phyloP scores from a whole-genome alignment of 1,140 invertebrate genomes.

The Colletes gigas region DNA sequence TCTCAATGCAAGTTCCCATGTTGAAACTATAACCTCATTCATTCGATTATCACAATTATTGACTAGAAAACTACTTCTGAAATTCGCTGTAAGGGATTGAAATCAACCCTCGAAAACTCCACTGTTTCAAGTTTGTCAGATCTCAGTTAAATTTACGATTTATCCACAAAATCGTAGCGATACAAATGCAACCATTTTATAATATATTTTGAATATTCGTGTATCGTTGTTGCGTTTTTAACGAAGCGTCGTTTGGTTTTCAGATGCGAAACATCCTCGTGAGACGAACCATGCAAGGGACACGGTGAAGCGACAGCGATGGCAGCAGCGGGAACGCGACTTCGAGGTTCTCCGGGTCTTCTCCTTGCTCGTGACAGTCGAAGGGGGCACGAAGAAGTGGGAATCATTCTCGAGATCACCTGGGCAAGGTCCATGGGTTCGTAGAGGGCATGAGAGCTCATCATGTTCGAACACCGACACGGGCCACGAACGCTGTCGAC shows the following conservation, averaged over 20 bases:
- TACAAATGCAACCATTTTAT: too few relatives aligned
- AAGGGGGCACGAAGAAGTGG: conserved; percentile 61
- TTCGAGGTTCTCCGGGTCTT: conserved; percentile 63
- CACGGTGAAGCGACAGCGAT: conserved; percentile 73
- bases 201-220: too few relatives aligned
- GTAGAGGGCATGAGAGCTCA: conserved; percentile 78
- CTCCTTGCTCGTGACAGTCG: conserved; percentile 63
- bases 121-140: too few relatives aligned
- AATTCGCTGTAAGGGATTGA: too few relatives aligned
- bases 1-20: too few relatives aligned
- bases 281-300: conserved; percentile 64
- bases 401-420: conserved; percentile 62
- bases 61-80: too few relatives aligned
- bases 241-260: not conserved
- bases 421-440: conserved; percentile 73
- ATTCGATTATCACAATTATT: too few relatives aligned
- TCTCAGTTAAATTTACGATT: too few relatives aligned
- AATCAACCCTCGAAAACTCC: too few relatives aligned
- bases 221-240: not conserved
- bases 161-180: too few relatives aligned
- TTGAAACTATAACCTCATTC: too few relatives aligned
- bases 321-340: conserved; percentile 67
- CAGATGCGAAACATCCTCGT: conserved; percentile 13
- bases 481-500: conserved; percentile 73
- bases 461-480: conserved; percentile 76